Evolutionary conservation across 2,113 vertebrate genomes (phyloP).

Genomic region (Syngnathus scovelli): DNA sequence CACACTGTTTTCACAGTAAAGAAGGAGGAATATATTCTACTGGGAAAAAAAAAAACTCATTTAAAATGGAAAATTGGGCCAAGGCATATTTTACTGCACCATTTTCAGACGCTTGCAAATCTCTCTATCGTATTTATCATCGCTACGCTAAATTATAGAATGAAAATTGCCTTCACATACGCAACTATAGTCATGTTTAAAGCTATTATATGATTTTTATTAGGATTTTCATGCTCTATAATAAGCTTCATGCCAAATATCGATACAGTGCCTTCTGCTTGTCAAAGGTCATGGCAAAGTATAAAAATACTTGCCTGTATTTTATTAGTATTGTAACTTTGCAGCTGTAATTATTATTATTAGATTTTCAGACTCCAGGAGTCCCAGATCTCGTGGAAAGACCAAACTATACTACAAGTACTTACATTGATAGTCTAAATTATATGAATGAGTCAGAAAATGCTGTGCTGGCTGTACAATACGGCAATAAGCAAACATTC

Average conservation of each 20-base stretch:
- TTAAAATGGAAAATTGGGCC: constrained; percentile 16
- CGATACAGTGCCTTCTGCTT: not conserved
- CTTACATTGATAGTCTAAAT: too few relatives aligned
- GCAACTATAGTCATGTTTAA: not conserved
- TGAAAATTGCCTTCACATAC: not conserved
- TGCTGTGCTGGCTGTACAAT: too few relatives aligned
- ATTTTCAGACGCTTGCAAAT: constrained; percentile 3
- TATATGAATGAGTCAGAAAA: too few relatives aligned
- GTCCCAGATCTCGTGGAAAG: not conserved
- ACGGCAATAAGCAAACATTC: too few relatives aligned
- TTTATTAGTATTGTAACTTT: not conserved
- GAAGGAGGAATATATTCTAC: not conserved
- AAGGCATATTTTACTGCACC: constrained; percentile 1
- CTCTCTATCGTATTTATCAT: constrained; percentile 1
- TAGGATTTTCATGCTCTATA: not conserved
- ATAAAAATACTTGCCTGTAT: not conserved
- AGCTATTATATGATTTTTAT: not conserved
- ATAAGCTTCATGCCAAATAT: not conserved
- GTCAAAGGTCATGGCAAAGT: not conserved
- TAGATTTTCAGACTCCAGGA: not conserved
- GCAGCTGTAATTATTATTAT: not conserved
- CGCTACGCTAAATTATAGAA: constrained; percentile 13
- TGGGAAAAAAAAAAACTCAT: not conserved
- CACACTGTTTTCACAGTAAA: not conserved
- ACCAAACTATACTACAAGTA: not conserved